phyloP scores from a whole-genome alignment of 2,113 vertebrate species.

The Burhinus bistriatus region DNA sequence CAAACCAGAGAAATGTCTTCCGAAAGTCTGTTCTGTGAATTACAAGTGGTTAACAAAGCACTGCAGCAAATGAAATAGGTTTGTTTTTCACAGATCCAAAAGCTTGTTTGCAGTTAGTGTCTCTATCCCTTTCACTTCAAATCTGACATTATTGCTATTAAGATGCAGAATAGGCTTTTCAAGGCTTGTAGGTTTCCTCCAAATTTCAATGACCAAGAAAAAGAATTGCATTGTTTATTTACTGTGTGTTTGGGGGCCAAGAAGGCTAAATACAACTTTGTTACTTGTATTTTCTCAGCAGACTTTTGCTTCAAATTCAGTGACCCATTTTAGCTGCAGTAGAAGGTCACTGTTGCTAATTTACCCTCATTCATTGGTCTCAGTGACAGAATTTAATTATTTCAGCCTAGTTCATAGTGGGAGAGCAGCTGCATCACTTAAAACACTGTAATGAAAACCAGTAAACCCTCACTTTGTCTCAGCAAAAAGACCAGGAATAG shows the following conservation, averaged over 20 bases:
- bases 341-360: constrained; percentile 23
- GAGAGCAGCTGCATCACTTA: constrained; percentile 24
- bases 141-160: background rate
- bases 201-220: background rate
- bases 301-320: constrained; percentile 8
- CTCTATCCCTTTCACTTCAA: background rate
- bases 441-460: constrained; percentile 25
- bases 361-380: constrained; percentile 19
- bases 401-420: background rate
- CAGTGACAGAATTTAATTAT: constrained; percentile 51
- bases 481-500: background rate
- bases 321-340: background rate
- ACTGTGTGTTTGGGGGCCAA: background rate
- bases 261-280: background rate
- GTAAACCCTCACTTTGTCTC: constrained; percentile 15
- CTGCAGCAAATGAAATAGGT: background rate
- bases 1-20: constrained; percentile 55
- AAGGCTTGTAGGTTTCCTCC: background rate
- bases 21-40: constrained; percentile 38
- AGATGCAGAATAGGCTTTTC: background rate
- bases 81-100: background rate
- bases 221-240: background rate
- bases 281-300: background rate
- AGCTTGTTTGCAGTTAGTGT: background rate
- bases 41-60: constrained; percentile 44